Conservation (phyloP, 2,797 vertebrate genomes). For the Acanthurus lineatus region DNA sequence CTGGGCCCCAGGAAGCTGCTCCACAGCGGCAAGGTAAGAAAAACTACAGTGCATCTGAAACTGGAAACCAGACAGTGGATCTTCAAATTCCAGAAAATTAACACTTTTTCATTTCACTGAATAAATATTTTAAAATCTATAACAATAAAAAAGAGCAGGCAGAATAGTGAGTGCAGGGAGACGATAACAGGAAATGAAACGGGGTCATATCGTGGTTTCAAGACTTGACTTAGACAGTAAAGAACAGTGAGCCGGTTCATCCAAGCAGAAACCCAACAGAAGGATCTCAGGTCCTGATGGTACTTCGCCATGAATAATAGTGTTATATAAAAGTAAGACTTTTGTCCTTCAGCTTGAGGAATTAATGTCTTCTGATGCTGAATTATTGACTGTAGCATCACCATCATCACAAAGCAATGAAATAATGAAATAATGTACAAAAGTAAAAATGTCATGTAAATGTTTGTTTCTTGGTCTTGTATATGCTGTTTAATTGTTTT, state of each 20-base stretch:
- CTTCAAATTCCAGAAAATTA: not conserved
- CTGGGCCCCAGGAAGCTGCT: slow-evolving; percentile 96
- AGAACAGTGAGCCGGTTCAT: slow-evolving; percentile 25
- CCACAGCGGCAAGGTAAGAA: slow-evolving; percentile 90
- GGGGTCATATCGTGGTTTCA: too few relatives aligned
- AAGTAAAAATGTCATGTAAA: not conserved
- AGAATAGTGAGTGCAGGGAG: not conserved
- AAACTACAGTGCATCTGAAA: not conserved
- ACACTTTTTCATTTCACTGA: not conserved
- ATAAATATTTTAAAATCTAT: slow-evolving; percentile 28
- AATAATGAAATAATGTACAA: not conserved
- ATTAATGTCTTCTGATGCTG: slow-evolving; percentile 1
- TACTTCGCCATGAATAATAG: not conserved
- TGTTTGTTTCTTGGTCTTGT: not conserved
- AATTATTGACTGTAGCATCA: not conserved
- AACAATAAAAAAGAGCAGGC: not conserved
- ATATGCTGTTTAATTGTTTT: not conserved
- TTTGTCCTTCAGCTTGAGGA: not conserved
- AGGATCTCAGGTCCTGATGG: not conserved
- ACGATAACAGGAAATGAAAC: not conserved
- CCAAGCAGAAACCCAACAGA: slow-evolving; percentile 8
- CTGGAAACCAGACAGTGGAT: not conserved
- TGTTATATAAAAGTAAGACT: not conserved
- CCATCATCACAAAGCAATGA: not conserved
- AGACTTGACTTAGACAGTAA: not conserved